Conservation (phyloP, 2,888 invertebrate genomes). For the Hoplodrina blanda region DNA sequence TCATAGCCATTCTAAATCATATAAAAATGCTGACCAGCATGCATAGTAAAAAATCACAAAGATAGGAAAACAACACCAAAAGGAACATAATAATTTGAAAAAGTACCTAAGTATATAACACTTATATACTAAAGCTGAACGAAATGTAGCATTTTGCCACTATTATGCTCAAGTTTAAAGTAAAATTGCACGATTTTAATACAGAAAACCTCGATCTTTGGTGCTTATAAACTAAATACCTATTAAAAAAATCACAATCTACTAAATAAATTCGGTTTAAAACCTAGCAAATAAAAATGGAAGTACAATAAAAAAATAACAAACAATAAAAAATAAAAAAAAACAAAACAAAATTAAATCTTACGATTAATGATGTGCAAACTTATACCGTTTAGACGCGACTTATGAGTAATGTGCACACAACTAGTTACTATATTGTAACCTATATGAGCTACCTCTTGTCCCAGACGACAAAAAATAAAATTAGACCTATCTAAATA, state of each 20-base stretch:
- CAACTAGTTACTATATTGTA: conserved; percentile 54
- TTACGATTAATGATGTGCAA: conserved; percentile 53
- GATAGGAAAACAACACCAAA: conserved; percentile 67
- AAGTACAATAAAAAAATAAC: conserved; percentile 70
- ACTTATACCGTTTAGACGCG: conserved; percentile 40
- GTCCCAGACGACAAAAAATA: conserved; percentile 75
- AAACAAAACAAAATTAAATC: conserved; percentile 38
- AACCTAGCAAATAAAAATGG: conserved; percentile 66
- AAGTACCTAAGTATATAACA: conserved; percentile 63
- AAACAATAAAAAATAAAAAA: conserved; percentile 62
- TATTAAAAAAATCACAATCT: conserved; percentile 81
- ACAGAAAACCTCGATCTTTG: conserved; percentile 86
- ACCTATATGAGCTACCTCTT: conserved; percentile 63
- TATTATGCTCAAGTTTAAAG: conserved; percentile 74
- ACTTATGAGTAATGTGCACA: conserved; percentile 70
- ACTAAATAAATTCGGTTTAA: conserved; percentile 81
- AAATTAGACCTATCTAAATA: conserved; percentile 70
- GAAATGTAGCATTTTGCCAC: conserved; percentile 72
- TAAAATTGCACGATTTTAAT: conserved; percentile 83
- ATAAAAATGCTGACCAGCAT: conserved; percentile 78
- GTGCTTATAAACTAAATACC: conserved; percentile 80
- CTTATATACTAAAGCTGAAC: conserved; percentile 75
- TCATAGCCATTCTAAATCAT: conserved; percentile 63
- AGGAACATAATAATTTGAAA: conserved; percentile 72
- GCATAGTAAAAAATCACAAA: conserved; percentile 75